These are phyloP conservation scores for Hydropotes inermis DNA, from an alignment of 2,113 vertebrate genomes.

Conservation along the genomic window DNA sequence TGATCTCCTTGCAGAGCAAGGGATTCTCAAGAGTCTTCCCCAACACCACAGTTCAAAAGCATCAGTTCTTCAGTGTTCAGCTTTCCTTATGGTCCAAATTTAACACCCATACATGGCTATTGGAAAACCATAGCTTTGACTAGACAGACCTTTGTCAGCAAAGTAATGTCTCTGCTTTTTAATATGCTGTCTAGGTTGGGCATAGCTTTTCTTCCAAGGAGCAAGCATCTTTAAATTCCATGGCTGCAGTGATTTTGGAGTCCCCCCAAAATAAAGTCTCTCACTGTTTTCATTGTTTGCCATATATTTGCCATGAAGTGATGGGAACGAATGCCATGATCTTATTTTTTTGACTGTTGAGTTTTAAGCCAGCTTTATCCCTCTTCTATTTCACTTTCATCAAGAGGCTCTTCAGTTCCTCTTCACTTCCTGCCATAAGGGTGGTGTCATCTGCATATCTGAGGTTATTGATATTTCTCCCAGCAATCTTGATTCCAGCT, in stretches of 20 bases:
- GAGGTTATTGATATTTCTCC: neutral
- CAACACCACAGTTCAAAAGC: neutral
- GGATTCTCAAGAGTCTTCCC: neutral
- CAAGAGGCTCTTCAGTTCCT: neutral
- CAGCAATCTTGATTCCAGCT: neutral
- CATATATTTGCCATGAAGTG: neutral
- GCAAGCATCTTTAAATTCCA: neutral
- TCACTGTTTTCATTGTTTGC: neutral
- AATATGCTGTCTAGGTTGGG: neutral
- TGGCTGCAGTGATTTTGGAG: neutral
- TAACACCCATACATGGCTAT: neutral
- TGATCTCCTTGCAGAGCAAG: neutral
- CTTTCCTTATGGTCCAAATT: neutral
- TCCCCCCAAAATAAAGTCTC: neutral
- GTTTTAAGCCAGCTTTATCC: neutral
- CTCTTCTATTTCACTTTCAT: neutral
- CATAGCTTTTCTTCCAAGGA: neutral
- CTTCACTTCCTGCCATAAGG: neutral
- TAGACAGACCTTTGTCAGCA: neutral
- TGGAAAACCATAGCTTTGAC: neutral
- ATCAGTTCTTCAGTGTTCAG: neutral
- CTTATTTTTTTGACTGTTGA: neutral
- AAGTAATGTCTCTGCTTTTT: neutral
- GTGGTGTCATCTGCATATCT: neutral
- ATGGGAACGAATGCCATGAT: neutral